Base-by-base conservation (phyloP, 1,140 invertebrate species). In the Zaprionus kolodkinae region DNA sequence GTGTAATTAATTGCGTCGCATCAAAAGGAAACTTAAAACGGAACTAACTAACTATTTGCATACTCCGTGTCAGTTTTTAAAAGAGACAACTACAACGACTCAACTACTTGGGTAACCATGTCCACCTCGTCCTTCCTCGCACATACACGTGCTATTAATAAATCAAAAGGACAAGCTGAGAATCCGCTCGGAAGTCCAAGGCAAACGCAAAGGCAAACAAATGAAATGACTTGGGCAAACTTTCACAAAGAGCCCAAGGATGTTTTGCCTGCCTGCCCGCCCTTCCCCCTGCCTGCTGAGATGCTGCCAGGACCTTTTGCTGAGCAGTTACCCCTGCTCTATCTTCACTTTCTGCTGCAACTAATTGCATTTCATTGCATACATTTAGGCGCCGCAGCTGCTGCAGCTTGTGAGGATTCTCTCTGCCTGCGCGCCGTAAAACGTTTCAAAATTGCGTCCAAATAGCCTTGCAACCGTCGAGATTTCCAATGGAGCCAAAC, bases 1-100 rank as follows among this genome's bases (percentile, higher is more conserved):
- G 82, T 83, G 91, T 92, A 92, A 92, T 92, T 92, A 92, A 92
- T 92, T 92, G 87, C 87, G 71, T 72, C 71, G 81, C 78, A 82
- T 91, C 90, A 91, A 85, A 91, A 91, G 90, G 86, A 91, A 91
- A 79, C 88, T 88, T 63, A 50, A 13, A 73, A 61, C 64, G 65
- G 36, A 69, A 74, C 75, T 76, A 73, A 84, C 66, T 54, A 88
- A 81, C 88, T 91, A 91, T 91, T 88, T 84, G 81, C 80, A 86
- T 90, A 91, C 73, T 69, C 59, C 63, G 68, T 88, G 84, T 84
- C 85, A 84, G 64, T 82, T 79, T 71, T 70, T 76, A 69, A 79
- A 86, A 72, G 54, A 50, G 27, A 52, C 57, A 33, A 50, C 45
- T 48, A 12, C 17, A 21, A 2, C 11, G 3, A 11, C 11, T 40